Conservation (phyloP, 2,113 vertebrate species). For the Petrocephalus microphthalmus region DNA sequence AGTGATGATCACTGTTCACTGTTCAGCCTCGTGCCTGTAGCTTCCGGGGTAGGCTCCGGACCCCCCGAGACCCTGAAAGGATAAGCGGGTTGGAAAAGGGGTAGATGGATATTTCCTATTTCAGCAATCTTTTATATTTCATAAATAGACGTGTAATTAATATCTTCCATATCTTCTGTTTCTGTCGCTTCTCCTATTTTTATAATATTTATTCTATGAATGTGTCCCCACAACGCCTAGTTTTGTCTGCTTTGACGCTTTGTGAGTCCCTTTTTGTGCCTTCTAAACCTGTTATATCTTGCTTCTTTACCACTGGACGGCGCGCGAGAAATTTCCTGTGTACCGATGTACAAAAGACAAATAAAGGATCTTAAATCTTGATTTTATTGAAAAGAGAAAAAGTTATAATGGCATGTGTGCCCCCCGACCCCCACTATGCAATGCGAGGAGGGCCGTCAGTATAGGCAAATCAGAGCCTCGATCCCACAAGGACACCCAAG, state of each 20-base stretch:
- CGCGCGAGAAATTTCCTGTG: background rate
- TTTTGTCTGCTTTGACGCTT: background rate
- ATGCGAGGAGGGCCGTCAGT: background rate
- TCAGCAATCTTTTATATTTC: background rate
- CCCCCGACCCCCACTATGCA: background rate
- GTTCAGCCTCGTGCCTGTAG: too few species aligned
- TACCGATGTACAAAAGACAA: background rate
- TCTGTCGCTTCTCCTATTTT: background rate
- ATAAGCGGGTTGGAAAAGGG: too few species aligned
- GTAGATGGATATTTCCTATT: background rate
- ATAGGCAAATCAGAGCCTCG: slow-evolving; percentile 17
- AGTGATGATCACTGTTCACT: background rate
- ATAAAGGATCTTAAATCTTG: background rate
- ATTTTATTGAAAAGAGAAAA: slow-evolving; percentile 15
- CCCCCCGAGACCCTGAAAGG: too few species aligned
- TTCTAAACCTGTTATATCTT: background rate
- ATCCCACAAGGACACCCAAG: slow-evolving; percentile 14
- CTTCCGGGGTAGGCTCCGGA: too few species aligned
- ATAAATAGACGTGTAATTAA: background rate
- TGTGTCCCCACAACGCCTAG: background rate
- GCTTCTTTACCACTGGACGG: background rate
- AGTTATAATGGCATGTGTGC: slow-evolving; percentile 14
- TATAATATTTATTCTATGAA: background rate
- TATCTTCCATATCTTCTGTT: background rate
- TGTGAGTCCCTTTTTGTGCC: background rate